These are phyloP conservation scores for Labeo calbasu DNA, from an alignment of 2,797 vertebrate genomes.

Conservation along the genomic window DNA sequence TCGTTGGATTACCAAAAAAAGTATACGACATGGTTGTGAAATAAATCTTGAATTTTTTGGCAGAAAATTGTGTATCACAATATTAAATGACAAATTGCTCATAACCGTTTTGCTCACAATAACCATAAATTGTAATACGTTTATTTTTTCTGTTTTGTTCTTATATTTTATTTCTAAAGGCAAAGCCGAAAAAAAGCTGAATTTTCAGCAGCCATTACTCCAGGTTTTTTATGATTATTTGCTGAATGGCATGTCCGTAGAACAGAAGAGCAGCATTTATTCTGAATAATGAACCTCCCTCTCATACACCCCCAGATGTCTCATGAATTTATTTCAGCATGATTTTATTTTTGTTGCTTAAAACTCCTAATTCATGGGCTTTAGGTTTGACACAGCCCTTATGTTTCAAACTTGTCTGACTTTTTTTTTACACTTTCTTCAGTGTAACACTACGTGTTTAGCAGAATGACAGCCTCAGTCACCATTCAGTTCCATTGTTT, in stretches of 20 bases:
- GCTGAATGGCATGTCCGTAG: background rate
- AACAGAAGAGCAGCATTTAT: background rate
- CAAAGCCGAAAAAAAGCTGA: background rate
- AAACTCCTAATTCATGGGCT: background rate
- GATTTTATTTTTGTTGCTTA: background rate
- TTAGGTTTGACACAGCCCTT: background rate
- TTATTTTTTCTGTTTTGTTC: background rate
- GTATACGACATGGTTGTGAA: background rate
- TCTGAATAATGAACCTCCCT: background rate
- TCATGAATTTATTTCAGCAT: background rate
- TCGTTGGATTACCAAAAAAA: background rate
- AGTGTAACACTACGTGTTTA: background rate
- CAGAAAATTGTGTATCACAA: background rate
- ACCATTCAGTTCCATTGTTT: background rate
- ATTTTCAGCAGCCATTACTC: background rate
- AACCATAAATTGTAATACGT: background rate
- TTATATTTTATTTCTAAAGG: background rate
- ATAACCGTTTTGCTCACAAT: background rate
- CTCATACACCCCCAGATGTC: background rate
- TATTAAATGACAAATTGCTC: background rate
- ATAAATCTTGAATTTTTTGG: background rate
- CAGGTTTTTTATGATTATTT: background rate
- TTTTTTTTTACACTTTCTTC: background rate
- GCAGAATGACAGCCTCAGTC: constrained; percentile 4
- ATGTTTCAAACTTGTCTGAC: background rate